These are phyloP conservation scores for Archilochus colubris DNA, from an alignment of 2,113 vertebrate genomes.

Conservation along the genomic window DNA sequence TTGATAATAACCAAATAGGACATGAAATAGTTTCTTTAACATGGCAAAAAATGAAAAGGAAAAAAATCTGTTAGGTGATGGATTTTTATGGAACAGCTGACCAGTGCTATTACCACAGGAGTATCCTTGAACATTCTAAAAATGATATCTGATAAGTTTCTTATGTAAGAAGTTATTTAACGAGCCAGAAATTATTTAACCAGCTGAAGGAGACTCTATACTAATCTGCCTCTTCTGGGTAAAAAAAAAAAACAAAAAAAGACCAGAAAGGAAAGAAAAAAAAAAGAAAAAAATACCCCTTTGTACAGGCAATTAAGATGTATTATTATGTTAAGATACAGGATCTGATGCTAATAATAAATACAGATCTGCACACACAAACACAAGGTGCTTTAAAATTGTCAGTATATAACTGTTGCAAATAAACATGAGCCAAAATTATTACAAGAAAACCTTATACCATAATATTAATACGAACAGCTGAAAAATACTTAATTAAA, in stretches of 20 bases:
- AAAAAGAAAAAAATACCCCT: neutral
- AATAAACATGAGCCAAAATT: neutral
- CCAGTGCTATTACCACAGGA: neutral
- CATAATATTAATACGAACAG: neutral
- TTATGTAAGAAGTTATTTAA: neutral
- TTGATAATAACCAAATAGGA: neutral
- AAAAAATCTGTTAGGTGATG: neutral
- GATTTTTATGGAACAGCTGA: neutral
- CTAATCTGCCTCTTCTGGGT: neutral
- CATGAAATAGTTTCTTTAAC: neutral
- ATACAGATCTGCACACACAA: neutral
- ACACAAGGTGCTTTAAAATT: neutral
- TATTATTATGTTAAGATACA: neutral
- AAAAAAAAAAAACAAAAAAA: neutral
- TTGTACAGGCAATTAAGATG: rapidly evolving
- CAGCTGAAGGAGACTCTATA: neutral
- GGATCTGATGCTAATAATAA: neutral
- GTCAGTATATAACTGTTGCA: neutral
- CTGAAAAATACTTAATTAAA: neutral
- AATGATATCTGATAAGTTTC: neutral
- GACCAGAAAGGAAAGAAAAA: too few species aligned
- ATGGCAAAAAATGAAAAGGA: neutral
- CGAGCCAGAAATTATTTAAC: neutral
- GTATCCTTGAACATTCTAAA: neutral
- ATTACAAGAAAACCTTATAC: neutral